A percentile compares a stretch with the other conserved stretches of the same genome.
These are phyloP conservation scores for Nymphalis io DNA, from an alignment of 1,140 invertebrate genomes.

Conservation along the genomic window DNA sequence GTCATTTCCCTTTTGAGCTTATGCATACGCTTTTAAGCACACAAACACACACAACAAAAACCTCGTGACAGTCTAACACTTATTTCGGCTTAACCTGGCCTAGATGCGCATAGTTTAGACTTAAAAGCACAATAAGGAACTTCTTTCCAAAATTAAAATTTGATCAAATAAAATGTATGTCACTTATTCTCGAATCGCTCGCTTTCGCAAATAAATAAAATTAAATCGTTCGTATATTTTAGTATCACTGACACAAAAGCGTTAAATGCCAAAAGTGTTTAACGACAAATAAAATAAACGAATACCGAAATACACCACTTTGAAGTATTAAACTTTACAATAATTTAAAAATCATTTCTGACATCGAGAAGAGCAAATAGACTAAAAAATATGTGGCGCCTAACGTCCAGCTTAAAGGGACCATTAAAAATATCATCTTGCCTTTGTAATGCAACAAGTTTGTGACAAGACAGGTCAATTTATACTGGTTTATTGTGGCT, in stretches of 20 bases:
- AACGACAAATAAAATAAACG: background rate
- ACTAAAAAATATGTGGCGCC: constrained; percentile 25
- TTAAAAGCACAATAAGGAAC: too few species aligned
- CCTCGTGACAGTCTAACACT: too few species aligned
- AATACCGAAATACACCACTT: background rate
- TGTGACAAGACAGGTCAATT: constrained; percentile 36
- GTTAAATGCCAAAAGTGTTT: background rate
- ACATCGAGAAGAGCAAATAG: background rate
- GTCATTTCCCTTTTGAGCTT: too few species aligned
- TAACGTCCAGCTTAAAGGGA: constrained; percentile 26
- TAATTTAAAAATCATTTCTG: constrained; percentile 18
- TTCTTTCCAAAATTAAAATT: too few species aligned
- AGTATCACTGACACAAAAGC: too few species aligned
- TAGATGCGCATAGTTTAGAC: too few species aligned
- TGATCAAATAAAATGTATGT: too few species aligned
- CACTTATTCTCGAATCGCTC: too few species aligned
- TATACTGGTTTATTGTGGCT: constrained; percentile 42
- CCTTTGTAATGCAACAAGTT: constrained; percentile 26
- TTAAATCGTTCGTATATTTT: too few species aligned
- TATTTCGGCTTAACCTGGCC: too few species aligned
- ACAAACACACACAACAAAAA: too few species aligned
- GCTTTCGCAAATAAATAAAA: background rate
- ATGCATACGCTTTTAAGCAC: too few species aligned
- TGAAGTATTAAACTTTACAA: background rate
- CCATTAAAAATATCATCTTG: constrained; percentile 17